A percentile compares a stretch with the other conserved stretches of the same genome.
Conservation (phyloP, 2,888 invertebrate genomes). For the Andricus quercusramuli region DNA sequence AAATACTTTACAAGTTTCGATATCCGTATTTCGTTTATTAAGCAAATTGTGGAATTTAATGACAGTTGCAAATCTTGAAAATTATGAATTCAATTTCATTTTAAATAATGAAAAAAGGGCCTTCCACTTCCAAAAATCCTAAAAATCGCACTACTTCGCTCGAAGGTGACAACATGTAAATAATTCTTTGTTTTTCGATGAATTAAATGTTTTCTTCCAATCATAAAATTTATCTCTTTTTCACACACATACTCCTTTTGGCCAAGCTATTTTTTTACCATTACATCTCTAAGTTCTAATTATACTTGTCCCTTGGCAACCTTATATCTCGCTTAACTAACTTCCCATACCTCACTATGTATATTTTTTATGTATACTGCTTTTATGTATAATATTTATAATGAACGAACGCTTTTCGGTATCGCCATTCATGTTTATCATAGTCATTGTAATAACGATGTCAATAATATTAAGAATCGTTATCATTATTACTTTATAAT, state of each 20-base stretch:
- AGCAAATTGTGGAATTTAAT: background rate
- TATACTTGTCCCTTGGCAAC: constrained; percentile 58
- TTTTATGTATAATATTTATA: constrained; percentile 57
- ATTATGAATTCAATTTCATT: background rate
- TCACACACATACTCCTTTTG: constrained; percentile 42
- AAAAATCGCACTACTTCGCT: constrained; percentile 70
- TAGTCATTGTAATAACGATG: constrained; percentile 63
- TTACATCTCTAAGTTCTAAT: constrained; percentile 72
- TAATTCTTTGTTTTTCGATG: constrained; percentile 22
- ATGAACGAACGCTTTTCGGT: constrained; percentile 47
- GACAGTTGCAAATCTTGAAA: background rate
- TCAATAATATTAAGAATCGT: constrained; percentile 63
- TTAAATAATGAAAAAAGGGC: constrained; percentile 41
- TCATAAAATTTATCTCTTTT: background rate
- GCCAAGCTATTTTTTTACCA: constrained; percentile 46
- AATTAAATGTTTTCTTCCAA: constrained; percentile 19
- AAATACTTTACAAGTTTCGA: background rate
- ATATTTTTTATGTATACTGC: constrained; percentile 42
- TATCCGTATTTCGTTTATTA: background rate
- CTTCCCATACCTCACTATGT: constrained; percentile 50
- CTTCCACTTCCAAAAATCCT: constrained; percentile 48
- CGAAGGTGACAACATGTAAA: constrained; percentile 43
- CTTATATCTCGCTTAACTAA: constrained; percentile 62
- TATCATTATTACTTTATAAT: constrained; percentile 76
- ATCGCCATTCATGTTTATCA: constrained; percentile 52